Evolutionary conservation across 2,113 vertebrate genomes (phyloP).

Genomic region (Pavo muticus): DNA sequence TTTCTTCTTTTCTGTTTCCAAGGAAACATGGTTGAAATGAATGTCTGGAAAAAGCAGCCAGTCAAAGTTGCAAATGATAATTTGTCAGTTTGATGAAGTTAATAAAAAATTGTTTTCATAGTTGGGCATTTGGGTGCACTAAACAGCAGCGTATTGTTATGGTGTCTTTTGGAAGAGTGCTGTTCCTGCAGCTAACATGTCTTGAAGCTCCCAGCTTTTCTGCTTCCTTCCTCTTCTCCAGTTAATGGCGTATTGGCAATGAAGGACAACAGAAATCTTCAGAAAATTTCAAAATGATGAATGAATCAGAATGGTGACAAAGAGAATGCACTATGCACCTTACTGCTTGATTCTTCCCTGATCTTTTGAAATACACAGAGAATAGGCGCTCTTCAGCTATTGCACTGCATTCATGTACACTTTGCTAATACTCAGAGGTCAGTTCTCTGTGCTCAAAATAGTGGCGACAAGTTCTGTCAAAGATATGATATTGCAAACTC

Average conservation of each 20-base stretch:
- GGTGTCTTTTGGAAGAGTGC: not conserved
- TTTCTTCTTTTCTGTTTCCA: conserved; percentile 49
- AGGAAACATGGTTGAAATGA: not conserved
- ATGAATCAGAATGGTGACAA: not conserved
- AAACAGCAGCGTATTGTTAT: not conserved
- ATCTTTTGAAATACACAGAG: not conserved
- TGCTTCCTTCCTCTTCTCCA: not conserved
- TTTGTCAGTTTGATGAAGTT: not conserved
- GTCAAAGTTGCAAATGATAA: not conserved
- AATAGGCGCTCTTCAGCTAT: not conserved
- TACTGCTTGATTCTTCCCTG: not conserved
- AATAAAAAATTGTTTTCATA: not conserved
- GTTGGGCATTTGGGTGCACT: not conserved
- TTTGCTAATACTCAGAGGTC: not conserved
- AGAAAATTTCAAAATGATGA: not conserved
- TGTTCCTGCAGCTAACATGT: not conserved
- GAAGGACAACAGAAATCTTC: not conserved
- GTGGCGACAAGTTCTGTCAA: conserved; percentile 2
- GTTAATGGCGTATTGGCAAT: not conserved
- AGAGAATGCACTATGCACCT: not conserved
- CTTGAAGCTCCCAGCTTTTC: not conserved
- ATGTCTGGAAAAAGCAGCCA: not conserved
- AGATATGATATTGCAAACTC: not conserved
- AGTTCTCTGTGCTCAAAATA: not conserved
- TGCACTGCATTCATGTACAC: not conserved